Conservation (phyloP, 2,797 vertebrate genomes). For the Myripristis jacobus region DNA sequence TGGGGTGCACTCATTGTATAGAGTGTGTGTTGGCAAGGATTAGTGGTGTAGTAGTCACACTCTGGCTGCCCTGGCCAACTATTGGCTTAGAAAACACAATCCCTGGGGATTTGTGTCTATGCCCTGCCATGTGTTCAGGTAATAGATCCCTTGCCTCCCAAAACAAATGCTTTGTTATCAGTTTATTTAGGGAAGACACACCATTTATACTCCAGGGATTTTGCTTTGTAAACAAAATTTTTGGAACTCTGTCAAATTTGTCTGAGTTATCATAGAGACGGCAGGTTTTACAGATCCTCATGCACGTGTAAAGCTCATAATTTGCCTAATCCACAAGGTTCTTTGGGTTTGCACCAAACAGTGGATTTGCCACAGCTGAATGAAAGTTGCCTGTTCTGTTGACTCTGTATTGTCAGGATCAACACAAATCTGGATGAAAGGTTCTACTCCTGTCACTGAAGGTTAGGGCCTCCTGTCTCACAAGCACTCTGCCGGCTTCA, state of each 20-base stretch:
- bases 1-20: constrained; percentile 36
- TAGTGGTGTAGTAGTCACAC: constrained; percentile 67
- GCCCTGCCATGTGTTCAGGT: constrained; percentile 77
- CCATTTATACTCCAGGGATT: constrained; percentile 30
- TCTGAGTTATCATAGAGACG: constrained; percentile 43
- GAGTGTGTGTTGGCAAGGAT: constrained; percentile 58
- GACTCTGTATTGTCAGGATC: constrained; percentile 44
- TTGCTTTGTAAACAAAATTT: constrained; percentile 13
- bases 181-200: constrained; percentile 60
- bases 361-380: constrained; percentile 42
- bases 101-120: constrained; percentile 71
- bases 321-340: constrained; percentile 20
- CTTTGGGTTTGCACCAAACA: constrained; percentile 17
- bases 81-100: constrained; percentile 71
- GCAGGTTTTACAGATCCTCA: constrained; percentile 39
- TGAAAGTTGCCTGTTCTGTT: constrained; percentile 44
- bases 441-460: constrained; percentile 22
- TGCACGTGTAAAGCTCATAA: constrained; percentile 9
- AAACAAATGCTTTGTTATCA: constrained; percentile 65
- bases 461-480: constrained; percentile 19
- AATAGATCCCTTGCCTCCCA: constrained; percentile 58
- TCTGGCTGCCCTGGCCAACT: constrained; percentile 52
- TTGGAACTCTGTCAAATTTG: constrained; percentile 35
- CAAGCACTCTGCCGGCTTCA: neutral
- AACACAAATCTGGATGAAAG: constrained; percentile 45